Conservation (phyloP, 2,113 vertebrate genomes). For the Myocastor coypus region DNA sequence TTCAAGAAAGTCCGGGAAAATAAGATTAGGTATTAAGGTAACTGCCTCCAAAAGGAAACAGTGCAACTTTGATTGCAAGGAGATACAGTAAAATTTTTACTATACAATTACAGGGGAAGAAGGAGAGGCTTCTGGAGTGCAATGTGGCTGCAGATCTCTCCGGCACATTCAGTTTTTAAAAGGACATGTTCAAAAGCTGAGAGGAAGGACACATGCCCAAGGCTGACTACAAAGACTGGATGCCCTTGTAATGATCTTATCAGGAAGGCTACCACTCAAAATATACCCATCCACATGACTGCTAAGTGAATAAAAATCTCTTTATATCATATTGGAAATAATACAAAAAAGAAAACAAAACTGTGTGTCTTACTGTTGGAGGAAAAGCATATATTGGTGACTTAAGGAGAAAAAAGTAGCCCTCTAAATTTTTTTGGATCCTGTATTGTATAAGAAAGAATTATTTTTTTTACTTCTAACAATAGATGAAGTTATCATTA, state of each 20-base stretch:
- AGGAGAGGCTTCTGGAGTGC: not conserved
- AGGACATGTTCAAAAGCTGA: constrained; percentile 69
- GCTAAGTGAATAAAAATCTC: constrained; percentile 40
- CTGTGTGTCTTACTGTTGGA: not conserved
- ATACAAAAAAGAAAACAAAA: constrained; percentile 12
- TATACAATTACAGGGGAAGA: constrained; percentile 19
- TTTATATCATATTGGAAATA: constrained; percentile 29
- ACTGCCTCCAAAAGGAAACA: not conserved
- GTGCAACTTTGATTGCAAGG: not conserved
- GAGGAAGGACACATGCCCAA: constrained; percentile 70
- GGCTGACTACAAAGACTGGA: constrained; percentile 66
- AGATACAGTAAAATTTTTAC: not conserved
- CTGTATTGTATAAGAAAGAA: not conserved
- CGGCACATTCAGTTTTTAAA: constrained; percentile 1
- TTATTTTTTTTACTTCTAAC: not conserved
- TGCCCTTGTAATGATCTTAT: constrained; percentile 75
- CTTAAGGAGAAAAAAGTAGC: not conserved
- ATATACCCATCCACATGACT: not conserved
- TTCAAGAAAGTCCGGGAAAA: not conserved
- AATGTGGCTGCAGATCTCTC: not conserved
- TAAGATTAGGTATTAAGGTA: not conserved
- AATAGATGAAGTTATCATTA: not conserved
- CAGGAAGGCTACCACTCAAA: constrained; percentile 74
- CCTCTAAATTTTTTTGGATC: not conserved
- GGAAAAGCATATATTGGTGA: not conserved